A percentile compares a stretch with the other conserved stretches of the same genome.
These are phyloP conservation scores for Sclerurus mexicanus DNA, from an alignment of 2,113 vertebrate species.

Conservation along the genomic window DNA sequence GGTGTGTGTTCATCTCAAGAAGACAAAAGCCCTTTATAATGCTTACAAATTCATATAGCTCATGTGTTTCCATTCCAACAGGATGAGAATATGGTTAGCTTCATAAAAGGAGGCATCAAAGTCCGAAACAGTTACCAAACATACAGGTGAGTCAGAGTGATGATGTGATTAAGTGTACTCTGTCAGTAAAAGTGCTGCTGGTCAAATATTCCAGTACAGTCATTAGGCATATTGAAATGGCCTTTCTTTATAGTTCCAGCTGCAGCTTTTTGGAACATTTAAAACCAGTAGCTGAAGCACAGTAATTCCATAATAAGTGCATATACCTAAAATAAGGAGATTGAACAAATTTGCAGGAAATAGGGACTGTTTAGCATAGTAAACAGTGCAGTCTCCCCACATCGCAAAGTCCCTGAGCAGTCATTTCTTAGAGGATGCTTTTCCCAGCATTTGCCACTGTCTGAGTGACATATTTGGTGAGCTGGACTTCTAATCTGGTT, in stretches of 20 bases:
- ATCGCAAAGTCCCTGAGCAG: background rate
- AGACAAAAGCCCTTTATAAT: background rate
- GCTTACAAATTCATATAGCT: background rate
- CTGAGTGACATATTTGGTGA: background rate
- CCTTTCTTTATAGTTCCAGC: background rate
- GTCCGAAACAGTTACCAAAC: slow-evolving; percentile 97
- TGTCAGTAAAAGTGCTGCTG: background rate
- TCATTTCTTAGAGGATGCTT: background rate
- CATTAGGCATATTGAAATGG: background rate
- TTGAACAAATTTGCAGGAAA: background rate
- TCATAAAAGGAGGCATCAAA: slow-evolving; percentile 97
- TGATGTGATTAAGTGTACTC: background rate
- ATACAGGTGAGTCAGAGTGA: slow-evolving; percentile 84
- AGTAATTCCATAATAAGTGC: background rate
- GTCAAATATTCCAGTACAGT: background rate
- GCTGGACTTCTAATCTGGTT: background rate
- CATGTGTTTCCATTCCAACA: slow-evolving; percentile 59
- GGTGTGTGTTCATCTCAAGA: background rate
- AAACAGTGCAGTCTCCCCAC: background rate
- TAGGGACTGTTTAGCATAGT: background rate
- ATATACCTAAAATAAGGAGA: background rate
- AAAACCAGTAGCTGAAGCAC: background rate
- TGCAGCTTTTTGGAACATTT: background rate
- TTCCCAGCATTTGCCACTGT: background rate
- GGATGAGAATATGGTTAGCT: slow-evolving; percentile 99